These are phyloP conservation scores for Cartodere bifasciata DNA, from an alignment of 2,888 invertebrate genomes.

Conservation along the genomic window DNA sequence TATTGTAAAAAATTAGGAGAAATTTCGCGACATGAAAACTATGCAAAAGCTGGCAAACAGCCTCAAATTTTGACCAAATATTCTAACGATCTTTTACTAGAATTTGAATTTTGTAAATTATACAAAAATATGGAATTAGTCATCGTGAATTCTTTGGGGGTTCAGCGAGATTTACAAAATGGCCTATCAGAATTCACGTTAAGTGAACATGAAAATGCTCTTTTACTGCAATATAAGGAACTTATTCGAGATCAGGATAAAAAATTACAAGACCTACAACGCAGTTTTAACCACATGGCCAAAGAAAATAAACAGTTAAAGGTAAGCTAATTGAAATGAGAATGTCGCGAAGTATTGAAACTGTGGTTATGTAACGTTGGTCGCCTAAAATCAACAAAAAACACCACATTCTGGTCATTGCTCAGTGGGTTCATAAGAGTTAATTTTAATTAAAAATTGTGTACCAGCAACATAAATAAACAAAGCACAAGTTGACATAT, in stretches of 20 bases:
- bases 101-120: conserved; percentile 88
- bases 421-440: too few species aligned
- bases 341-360: too few species aligned
- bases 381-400: too few species aligned
- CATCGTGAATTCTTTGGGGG: conserved; percentile 40
- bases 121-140: conserved; percentile 65
- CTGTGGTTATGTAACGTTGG: too few species aligned
- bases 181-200: conserved; percentile 39
- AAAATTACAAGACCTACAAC: conserved; percentile 44
- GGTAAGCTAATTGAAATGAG: conserved; percentile 28
- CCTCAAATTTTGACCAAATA: conserved; percentile 74
- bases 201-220: conserved; percentile 37
- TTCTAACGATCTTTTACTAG: conserved; percentile 70
- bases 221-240: conserved; percentile 70
- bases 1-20: conserved; percentile 76
- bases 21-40: conserved; percentile 80
- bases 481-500: too few species aligned
- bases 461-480: too few species aligned
- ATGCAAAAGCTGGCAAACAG: conserved; percentile 84
- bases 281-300: conserved; percentile 22
- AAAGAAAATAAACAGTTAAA: conserved; percentile 31
- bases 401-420: too few species aligned
- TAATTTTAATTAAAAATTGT: too few species aligned
- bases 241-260: conserved; percentile 84
- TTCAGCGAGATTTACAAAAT: conserved; percentile 36